phyloP scores from a whole-genome alignment of 2,113 vertebrate species.

The Brachypteracias leptosomus region DNA sequence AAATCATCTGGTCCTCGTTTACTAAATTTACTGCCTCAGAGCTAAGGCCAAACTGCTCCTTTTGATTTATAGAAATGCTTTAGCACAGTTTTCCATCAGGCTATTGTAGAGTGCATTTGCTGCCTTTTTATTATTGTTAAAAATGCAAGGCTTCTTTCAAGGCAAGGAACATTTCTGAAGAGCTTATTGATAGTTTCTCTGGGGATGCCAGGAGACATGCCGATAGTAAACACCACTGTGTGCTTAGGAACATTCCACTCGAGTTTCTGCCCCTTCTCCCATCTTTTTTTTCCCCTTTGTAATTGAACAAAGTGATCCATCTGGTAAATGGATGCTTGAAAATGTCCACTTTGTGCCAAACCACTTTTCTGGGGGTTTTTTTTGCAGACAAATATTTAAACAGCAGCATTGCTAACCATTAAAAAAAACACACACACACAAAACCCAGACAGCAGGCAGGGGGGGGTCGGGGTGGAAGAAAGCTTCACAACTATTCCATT shows the following conservation, averaged over 20 bases:
- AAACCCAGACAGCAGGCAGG: background rate
- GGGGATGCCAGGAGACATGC: constrained; percentile 58
- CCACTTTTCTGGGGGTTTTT: constrained; percentile 67
- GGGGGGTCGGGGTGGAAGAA: constrained; percentile 20
- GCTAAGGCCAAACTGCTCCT: constrained; percentile 72
- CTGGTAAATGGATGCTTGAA: constrained; percentile 76
- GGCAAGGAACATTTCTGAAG: constrained; percentile 48
- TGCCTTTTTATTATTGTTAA: constrained; percentile 68
- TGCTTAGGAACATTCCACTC: constrained; percentile 70
- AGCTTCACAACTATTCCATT: constrained; percentile 34
- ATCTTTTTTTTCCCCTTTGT: background rate
- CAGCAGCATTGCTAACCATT: constrained; percentile 45
- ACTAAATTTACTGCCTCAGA: constrained; percentile 77
- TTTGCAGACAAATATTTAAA: constrained; percentile 57
- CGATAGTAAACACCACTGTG: constrained; percentile 71
- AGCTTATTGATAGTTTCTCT: constrained; percentile 70
- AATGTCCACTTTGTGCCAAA: constrained; percentile 68
- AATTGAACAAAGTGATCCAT: constrained; percentile 69
- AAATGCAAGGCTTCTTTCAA: constrained; percentile 64
- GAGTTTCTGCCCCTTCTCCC: constrained; percentile 44
- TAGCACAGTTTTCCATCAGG: constrained; percentile 78
- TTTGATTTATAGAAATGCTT: constrained; percentile 84
- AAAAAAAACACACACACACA: constrained; percentile 18
- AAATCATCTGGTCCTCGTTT: constrained; percentile 83
- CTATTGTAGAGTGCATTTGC: constrained; percentile 75